Evolutionary conservation across 2,888 invertebrate species (phyloP), one percentile per base, ranked within the genome.

Genomic region (Harpalus rubripes): DNA sequence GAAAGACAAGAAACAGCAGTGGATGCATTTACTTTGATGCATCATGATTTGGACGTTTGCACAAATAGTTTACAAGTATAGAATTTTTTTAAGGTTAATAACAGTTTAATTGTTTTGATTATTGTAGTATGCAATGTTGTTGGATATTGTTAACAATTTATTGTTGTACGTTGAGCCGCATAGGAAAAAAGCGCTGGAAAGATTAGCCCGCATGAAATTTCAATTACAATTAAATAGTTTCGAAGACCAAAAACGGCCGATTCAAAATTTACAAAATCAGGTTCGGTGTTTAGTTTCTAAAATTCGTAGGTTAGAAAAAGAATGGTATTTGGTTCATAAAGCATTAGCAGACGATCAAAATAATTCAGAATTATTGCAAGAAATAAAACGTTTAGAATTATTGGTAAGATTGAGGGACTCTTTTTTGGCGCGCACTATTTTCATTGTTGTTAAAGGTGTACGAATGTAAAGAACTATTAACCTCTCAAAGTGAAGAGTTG

Each of bases 11-110:
- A 96, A 88, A 96, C 96, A 86, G 97, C 98, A 0, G 98, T 98
- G 68, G 99, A 99, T 92, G 98, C 98, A 1, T 98, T 99, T 90
- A 99, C 98, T 0, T 93, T 99, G 76, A 98, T 99, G 95, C 99
- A 99, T 92, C 98, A 99, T 90, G 99, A 99, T 92, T 93, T 99
- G 52, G 98, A 99, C 90, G 98, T 98, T n/a, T 98, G 97, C 92
- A 98, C 98, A 61, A 99, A 98, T 92, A 98, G 98, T 0, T 90
- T 97, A 87, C 96, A 96, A 92, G 95, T 95, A 88, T 1, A 22
- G 1, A 26, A 12, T 12, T 15, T n/a, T 68, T 32, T 5, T 5
- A 32, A 32, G 3, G 3, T 6, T 32, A 0, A 4, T 32, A 5
- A 32, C 32, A 32, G 32, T 4, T 32, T 32, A 32, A 32, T 32